A percentile compares a stretch with the other conserved stretches of the same genome.
These are phyloP conservation scores for Hydropotes inermis DNA, from an alignment of 2,113 vertebrate genomes.

Conservation along the genomic window DNA sequence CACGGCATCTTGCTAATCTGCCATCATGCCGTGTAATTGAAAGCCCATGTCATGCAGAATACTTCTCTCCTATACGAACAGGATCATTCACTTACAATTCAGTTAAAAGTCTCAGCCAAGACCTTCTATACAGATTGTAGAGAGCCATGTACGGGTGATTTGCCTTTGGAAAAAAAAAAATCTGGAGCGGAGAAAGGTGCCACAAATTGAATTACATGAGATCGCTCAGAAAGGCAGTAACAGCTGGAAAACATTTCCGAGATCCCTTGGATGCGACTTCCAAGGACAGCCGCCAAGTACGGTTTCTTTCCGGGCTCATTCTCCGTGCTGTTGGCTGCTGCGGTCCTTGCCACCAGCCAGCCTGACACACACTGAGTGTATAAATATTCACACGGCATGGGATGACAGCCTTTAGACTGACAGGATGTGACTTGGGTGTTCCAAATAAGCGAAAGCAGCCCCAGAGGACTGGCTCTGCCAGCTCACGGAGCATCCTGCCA, in stretches of 20 bases:
- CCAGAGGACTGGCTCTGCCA: background rate
- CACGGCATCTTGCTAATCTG: background rate
- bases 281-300: conserved; percentile 14
- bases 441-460: background rate
- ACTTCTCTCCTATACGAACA: background rate
- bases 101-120: conserved; percentile 9
- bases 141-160: conserved; percentile 37
- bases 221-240: conserved; percentile 56
- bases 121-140: background rate
- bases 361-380: background rate
- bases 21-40: background rate
- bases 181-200: conserved; percentile 53
- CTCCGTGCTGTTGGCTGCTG: background rate
- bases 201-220: conserved; percentile 63
- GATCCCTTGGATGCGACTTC: conserved; percentile 14
- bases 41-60: background rate
- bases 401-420: background rate
- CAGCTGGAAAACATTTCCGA: conserved; percentile 71
- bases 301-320: conserved; percentile 19
- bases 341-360: background rate
- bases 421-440: background rate
- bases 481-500: background rate
- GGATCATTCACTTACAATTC: background rate
- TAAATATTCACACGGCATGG: background rate
- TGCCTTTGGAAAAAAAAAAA: conserved; percentile 24